A percentile compares a stretch with the other conserved stretches of the same genome.
Conservation (phyloP, 30 jellyfish, hydroid and myxozoan species). For the Nemopilema nomurai region DNA sequence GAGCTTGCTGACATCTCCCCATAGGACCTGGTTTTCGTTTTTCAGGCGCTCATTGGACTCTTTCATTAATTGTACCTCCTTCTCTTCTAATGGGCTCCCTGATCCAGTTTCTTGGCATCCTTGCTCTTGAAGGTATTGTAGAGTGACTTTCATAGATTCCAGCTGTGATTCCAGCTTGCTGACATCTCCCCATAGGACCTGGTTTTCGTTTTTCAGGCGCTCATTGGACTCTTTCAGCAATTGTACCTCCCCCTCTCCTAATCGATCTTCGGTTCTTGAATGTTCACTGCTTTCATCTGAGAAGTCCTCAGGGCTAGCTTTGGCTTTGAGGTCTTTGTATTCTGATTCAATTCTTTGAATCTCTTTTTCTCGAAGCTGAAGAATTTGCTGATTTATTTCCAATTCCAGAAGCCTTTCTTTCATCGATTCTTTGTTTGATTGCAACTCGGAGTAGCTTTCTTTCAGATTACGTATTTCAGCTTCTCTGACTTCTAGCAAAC, state of each 20-base stretch:
- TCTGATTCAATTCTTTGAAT: background rate
- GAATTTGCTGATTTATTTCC: background rate
- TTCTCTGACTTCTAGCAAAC: background rate
- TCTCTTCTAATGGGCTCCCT: too few species aligned
- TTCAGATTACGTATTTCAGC: background rate
- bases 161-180: too few species aligned
- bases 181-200: too few species aligned
- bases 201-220: too few species aligned
- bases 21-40: background rate
- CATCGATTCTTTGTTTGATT: background rate
- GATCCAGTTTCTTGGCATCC: too few species aligned
- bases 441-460: background rate
- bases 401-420: background rate
- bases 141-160: too few species aligned
- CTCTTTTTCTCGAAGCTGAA: background rate
- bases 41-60: background rate
- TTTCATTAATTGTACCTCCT: background rate
- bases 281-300: too few species aligned
- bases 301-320: too few species aligned
- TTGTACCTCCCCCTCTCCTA: too few species aligned
- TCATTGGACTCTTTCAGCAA: too few species aligned
- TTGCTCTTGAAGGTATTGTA: too few species aligned
- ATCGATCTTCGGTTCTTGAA: too few species aligned
- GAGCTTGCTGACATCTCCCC: conserved; percentile 3
- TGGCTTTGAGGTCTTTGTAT: background rate